Evolutionary conservation across 2,797 vertebrate species (phyloP), one percentile per base, ranked within the genome.

Genomic region (Parauchenoglanis ngamensis): DNA sequence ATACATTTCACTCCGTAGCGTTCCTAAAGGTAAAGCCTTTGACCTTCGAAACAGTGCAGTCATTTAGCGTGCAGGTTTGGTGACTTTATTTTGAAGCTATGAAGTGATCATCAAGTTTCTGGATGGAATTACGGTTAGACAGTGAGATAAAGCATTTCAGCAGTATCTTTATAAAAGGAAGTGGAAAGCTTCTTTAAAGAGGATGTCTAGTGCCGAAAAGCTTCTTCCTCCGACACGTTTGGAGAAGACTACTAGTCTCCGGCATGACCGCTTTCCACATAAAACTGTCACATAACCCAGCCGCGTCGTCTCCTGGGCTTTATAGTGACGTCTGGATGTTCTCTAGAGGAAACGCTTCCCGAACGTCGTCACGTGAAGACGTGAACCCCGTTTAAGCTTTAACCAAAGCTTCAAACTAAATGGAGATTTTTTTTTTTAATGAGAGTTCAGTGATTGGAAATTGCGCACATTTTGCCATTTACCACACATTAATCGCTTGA

Each of bases 251-350:
- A 19, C 31, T 23, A 11, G 17, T 57, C 19, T 57, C 23, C 28
- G 59, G 59, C 44, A 65, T 25, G 25, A 44, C 63, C 49, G 25
- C 63, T 25, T 83, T 68, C 23, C 31, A 44, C 25, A 59, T 61
- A 65, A 80, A 80, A 80, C 78, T 65, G 86, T 87, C 70, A 44
- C 28, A 46, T 80, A 63, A 61, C 12, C 57, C 77, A 79, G 77
- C 40, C 31, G 2, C 77, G 40, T 35, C n/a, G 28, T 70, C 85
- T 65, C 35, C n/a, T 68, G 61, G 44, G 70, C 31, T 84, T 87
- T 84, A 28, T 77, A 44, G 52, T 54, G 72, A 84, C 65, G 70
- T 77, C 31, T 13, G 8, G 15, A 17, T 76, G 75, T 76, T 83
- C 49, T 63, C 59, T 57, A 21, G 4, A 40, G 80, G 12, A 77